These are phyloP conservation scores for Agriopis marginaria DNA, from an alignment of 2,888 invertebrate genomes.

Conservation along the genomic window DNA sequence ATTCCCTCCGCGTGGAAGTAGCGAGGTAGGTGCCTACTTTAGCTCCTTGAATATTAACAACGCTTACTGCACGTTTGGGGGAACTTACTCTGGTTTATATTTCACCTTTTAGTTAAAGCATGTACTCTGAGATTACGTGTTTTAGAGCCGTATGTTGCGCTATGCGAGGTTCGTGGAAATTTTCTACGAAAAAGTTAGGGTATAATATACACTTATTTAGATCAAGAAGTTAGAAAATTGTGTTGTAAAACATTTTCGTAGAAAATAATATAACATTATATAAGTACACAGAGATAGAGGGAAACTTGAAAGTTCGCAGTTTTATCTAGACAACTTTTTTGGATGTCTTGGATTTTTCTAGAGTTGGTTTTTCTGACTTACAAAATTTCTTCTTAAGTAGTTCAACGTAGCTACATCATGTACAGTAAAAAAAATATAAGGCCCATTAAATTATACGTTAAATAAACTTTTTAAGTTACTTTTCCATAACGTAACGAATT, in stretches of 20 bases:
- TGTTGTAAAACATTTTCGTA: not conserved
- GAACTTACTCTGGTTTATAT: conserved; percentile 3
- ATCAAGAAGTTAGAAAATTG: not conserved
- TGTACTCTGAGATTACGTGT: conserved; percentile 8
- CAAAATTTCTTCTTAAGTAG: not conserved
- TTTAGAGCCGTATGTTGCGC: not conserved
- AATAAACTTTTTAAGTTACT: not conserved
- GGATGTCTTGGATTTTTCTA: not conserved
- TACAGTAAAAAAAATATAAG: not conserved
- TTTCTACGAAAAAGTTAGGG: not conserved
- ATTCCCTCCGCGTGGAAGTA: conserved; percentile 72
- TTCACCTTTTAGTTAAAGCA: conserved; percentile 2
- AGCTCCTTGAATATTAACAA: conserved; percentile 7
- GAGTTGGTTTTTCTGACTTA: not conserved
- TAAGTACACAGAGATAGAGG: too few relatives aligned
- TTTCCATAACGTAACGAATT: not conserved
- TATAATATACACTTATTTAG: not conserved
- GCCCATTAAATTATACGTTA: not conserved
- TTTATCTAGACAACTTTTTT: not conserved
- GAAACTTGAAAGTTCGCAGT: too few relatives aligned
- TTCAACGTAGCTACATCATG: not conserved
- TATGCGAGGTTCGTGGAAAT: conserved; percentile 2
- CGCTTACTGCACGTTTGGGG: conserved; percentile 3
- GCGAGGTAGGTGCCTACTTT: conserved; percentile 57
- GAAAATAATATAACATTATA: not conserved